Percentiles rank a stretch among this genome's conserved stretches.
Conservation (phyloP, 1,140 invertebrate genomes). For the Drosophila nannoptera region DNA sequence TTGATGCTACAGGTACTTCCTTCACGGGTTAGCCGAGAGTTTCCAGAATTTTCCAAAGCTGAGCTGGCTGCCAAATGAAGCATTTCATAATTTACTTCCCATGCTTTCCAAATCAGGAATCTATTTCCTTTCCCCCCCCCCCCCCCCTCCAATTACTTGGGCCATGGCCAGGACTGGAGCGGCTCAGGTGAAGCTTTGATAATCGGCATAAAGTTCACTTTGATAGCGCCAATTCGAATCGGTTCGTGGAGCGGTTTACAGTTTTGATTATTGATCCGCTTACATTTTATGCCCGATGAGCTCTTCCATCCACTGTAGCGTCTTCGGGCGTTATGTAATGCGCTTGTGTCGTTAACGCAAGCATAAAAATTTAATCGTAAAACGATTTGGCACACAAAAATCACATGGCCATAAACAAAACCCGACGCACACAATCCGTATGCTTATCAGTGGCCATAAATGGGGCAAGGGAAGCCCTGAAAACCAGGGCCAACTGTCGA, state of each 20-base stretch:
- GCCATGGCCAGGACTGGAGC: too few species aligned
- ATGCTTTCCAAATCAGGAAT: too few species aligned
- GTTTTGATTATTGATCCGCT: not conserved
- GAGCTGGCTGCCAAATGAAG: too few species aligned
- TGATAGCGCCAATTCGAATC: not conserved
- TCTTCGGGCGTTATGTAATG: not conserved
- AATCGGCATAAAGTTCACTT: too few species aligned
- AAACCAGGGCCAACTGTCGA: too few species aligned
- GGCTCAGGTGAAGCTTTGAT: too few species aligned
- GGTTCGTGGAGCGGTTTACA: not conserved
- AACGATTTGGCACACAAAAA: constrained; percentile 51
- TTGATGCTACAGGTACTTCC: too few species aligned
- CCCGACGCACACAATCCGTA: constrained; percentile 1
- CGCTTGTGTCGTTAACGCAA: constrained; percentile 36
- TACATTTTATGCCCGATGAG: not conserved
- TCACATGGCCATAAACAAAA: constrained; percentile 47
- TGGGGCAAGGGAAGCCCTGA: not conserved
- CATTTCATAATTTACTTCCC: too few species aligned
- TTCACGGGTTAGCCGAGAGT: too few species aligned
- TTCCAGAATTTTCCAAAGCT: too few species aligned
- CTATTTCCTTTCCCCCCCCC: too few species aligned
- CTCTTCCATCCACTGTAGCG: constrained; percentile 33
- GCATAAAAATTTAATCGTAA: constrained; percentile 50
- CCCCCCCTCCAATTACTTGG: too few species aligned
- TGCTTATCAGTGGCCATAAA: constrained; percentile 37